phyloP scores from a whole-genome alignment of 35 echinoderm and acorn worm genomes.

The Anneissia japonica region DNA sequence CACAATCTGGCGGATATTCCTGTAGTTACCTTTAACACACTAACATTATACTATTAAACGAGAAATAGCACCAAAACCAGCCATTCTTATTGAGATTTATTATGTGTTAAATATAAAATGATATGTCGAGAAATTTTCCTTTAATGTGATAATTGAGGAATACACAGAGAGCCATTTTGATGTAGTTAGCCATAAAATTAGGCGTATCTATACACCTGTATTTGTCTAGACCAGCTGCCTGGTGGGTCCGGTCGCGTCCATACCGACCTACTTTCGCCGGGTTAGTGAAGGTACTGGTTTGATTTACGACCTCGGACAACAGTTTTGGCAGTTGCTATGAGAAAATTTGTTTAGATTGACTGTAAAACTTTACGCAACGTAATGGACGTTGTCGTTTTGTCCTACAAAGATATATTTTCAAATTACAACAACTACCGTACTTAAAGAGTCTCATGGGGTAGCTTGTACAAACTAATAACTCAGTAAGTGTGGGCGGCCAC shows the following conservation, averaged over 20 bases:
- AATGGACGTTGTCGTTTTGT: neutral
- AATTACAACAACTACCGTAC: neutral
- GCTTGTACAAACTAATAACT: neutral
- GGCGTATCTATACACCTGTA: neutral
- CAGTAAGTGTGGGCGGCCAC: no score
- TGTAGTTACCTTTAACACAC: neutral
- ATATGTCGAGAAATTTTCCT: neutral
- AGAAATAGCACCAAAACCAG: neutral
- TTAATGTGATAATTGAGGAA: neutral
- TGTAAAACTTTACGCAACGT: neutral
- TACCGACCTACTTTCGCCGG: neutral
- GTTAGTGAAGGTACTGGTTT: neutral
- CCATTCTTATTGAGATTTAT: neutral
- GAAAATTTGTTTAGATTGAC: neutral
- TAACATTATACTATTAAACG: neutral
- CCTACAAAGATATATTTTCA: neutral
- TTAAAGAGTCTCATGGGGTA: neutral
- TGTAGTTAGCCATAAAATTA: neutral
- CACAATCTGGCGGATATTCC: no score
- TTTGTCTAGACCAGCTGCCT: neutral
- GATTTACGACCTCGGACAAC: neutral
- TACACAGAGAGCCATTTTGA: neutral
- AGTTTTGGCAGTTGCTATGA: neutral
- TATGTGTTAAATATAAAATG: neutral
- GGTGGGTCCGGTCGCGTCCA: neutral